phyloP scores from a whole-genome alignment of 2,888 invertebrate genomes.

The Sinotaia quadrata region DNA sequence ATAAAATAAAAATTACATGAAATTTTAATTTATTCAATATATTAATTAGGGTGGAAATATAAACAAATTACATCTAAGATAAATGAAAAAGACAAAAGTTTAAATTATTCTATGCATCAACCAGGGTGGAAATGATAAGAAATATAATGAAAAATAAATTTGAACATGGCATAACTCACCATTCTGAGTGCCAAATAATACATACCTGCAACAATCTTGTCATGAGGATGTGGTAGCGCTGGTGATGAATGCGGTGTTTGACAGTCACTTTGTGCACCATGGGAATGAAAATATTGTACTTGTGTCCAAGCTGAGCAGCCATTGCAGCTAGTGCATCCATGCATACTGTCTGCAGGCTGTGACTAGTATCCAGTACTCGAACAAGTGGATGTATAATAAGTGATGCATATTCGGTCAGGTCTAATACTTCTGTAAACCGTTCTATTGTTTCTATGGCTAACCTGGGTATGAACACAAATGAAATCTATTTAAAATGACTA shows the following conservation, averaged over 20 bases:
- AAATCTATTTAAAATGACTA: no score
- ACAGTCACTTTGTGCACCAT: constrained; percentile 84
- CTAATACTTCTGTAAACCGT: constrained; percentile 88
- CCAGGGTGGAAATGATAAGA: no score
- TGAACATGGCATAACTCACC: background rate
- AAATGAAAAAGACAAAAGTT: no score
- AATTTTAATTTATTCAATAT: no score
- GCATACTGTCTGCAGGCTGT: constrained; percentile 81
- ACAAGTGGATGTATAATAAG: constrained; percentile 95
- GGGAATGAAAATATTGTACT: constrained; percentile 93
- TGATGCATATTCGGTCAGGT: constrained; percentile 92
- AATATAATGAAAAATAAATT: background rate
- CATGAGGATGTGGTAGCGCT: constrained; percentile 83
- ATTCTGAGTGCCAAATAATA: background rate
- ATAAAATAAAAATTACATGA: no score
- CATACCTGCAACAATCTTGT: constrained; percentile 71
- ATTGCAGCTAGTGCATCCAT: constrained; percentile 93
- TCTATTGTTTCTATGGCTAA: constrained; percentile 84
- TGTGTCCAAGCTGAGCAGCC: constrained; percentile 78
- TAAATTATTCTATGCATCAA: no score
- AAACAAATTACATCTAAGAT: no score
- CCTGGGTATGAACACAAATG: constrained; percentile 45
- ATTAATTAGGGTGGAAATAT: no score
- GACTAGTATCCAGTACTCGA: constrained; percentile 84
- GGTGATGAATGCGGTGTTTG: constrained; percentile 75